Evolutionary conservation across 2,797 vertebrate species (phyloP), one percentile per base, ranked within the genome.

Genomic region (Typhlichthys subterraneus): DNA sequence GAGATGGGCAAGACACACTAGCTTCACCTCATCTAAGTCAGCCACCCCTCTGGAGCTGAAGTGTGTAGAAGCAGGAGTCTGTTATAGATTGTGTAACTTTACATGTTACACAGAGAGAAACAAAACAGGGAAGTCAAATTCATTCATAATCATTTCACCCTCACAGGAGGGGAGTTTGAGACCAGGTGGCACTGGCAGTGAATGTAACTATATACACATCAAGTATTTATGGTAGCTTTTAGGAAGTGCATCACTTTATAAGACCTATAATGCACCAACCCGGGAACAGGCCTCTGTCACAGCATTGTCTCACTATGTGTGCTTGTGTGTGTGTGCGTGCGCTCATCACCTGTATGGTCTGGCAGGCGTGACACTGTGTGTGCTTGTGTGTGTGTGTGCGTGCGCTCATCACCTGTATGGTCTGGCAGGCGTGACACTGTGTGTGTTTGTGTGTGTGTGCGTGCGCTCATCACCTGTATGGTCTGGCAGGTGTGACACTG

Each of bases 381-480:
- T 23, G 19, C 19, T 2, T 19, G 19, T 2, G 31, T 33, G 31
- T 4, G 31, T 33, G 33, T 9, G 33, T 9, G 33, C 1, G 33
- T 38, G 33, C 8, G 19, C 9, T 15, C 8, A 31, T 77, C 88
- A 97, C 95, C 95, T 96, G 94, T 89, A 99, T 99, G 53, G 95
- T 95, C 86, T 99, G 98, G 91, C 97, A 99, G 80, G 97, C 97
- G 53, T 99, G 96, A 89, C 97, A 51, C 7, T 17, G 10, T 33
- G 53, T 57, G 55, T 42, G 54, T 2, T n/a, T n/a, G 7, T 38
- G 13, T 14, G 11, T n/a, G 8, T 33, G 13, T 14, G 29, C 2
- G 23, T 13, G 29, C 4, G 53, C 12, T 33, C 14, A 2, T 15
- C 51, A 15, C 10, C 48, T 53, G 51, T 53, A 15, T 15, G n/a